A percentile compares a stretch with the other conserved stretches of the same genome.
Conservation (phyloP, 2,113 vertebrate species). For the Canis aureus region DNA sequence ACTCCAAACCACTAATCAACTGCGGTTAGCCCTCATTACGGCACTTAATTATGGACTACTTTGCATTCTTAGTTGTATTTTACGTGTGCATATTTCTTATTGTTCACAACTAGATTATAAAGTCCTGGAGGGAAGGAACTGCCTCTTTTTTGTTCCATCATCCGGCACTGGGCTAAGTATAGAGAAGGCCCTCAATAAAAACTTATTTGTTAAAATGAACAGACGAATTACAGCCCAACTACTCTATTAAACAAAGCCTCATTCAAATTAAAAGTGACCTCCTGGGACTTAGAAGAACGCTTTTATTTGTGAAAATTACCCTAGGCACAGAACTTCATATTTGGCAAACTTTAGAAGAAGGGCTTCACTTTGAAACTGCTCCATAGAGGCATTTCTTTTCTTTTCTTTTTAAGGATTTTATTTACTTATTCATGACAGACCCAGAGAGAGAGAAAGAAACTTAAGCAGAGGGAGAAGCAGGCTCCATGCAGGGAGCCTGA, state of each 20-base stretch:
- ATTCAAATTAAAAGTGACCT: conserved; percentile 70
- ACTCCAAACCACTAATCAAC: conserved; percentile 81
- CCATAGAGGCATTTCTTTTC: not conserved
- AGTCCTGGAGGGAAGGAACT: conserved; percentile 60
- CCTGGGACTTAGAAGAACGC: not conserved
- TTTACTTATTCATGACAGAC: no score
- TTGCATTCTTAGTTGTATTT: conserved; percentile 64
- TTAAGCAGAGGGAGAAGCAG: no score
- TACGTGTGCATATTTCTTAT: conserved; percentile 70
- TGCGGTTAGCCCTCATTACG: conserved; percentile 63
- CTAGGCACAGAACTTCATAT: not conserved
- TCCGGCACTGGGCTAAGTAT: conserved; percentile 11
- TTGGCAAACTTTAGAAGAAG: not conserved
- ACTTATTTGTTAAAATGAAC: conserved; percentile 47
- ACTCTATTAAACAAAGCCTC: conserved; percentile 38
- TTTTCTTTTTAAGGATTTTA: no score
- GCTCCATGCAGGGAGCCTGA: no score
- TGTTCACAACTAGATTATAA: conserved; percentile 61
- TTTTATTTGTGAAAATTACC: conserved; percentile 48
- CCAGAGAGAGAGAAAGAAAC: no score
- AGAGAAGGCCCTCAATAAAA: conserved; percentile 63
- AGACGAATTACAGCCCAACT: conserved; percentile 52
- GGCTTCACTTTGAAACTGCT: not conserved
- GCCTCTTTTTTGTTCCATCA: conserved; percentile 59
- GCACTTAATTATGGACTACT: conserved; percentile 72